Percentiles rank a stretch among this genome's conserved stretches.
These are phyloP conservation scores for Eulemur albifrons DNA, from an alignment of 2,797 vertebrate species.

Conservation along the genomic window DNA sequence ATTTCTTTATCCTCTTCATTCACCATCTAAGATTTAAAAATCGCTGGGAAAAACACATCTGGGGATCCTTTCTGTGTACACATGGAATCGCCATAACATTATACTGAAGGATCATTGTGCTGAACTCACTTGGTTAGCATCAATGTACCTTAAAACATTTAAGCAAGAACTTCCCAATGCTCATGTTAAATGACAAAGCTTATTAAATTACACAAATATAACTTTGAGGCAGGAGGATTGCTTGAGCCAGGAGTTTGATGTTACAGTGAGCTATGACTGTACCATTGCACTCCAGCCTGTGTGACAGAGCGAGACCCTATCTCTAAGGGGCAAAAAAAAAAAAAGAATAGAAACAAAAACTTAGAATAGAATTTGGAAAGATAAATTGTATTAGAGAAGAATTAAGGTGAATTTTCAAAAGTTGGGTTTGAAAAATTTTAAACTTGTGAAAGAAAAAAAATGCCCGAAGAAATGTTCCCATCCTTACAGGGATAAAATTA, in stretches of 20 bases:
- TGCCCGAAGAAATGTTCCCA: neutral
- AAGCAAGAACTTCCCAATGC: neutral
- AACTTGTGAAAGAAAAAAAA: neutral
- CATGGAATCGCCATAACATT: neutral
- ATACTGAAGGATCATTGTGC: neutral
- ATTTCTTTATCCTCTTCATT: neutral
- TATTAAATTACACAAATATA: neutral
- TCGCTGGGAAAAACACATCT: neutral
- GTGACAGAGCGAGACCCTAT: neutral
- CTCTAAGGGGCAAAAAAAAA: too few species aligned
- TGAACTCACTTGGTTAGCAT: neutral
- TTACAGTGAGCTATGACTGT: neutral
- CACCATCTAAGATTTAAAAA: neutral
- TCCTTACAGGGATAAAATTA: neutral
- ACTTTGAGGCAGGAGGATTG: neutral
- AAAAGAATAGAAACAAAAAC: neutral
- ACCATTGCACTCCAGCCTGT: neutral
- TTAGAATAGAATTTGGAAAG: neutral
- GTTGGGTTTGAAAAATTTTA: neutral
- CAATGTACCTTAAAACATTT: neutral
- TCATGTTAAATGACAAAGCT: neutral
- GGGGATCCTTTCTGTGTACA: neutral
- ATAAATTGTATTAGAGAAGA: neutral
- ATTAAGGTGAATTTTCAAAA: neutral
- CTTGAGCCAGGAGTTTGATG: neutral